A percentile compares a stretch with the other conserved stretches of the same genome.
Conservation (phyloP, 2,797 vertebrate genomes). For the Epinephelus coioides region DNA sequence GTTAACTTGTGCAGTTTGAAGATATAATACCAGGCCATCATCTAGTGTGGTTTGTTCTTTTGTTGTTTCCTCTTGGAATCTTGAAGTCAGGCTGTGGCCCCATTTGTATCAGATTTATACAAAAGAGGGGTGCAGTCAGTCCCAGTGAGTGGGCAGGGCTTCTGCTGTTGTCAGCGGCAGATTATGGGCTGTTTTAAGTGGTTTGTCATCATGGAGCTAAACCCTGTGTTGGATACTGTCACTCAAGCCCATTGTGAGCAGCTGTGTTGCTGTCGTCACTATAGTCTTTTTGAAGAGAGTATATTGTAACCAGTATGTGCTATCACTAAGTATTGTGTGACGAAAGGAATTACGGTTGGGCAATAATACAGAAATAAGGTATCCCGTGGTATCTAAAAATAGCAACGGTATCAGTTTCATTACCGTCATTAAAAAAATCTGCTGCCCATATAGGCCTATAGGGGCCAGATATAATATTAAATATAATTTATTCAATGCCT, state of each 20-base stretch:
- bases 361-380: too few relatives aligned
- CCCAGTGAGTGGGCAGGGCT: slow-evolving; percentile 22
- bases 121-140: slow-evolving; percentile 49
- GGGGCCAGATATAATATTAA: too few relatives aligned
- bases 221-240: slow-evolving; percentile 47
- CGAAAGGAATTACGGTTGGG: too few relatives aligned
- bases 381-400: too few relatives aligned
- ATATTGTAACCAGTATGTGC: too few relatives aligned
- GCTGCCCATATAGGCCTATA: too few relatives aligned
- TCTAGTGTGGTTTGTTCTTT: slow-evolving; percentile 33
- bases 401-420: too few relatives aligned
- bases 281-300: slow-evolving; percentile 61
- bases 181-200: slow-evolving; percentile 63
- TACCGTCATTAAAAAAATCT: too few relatives aligned
- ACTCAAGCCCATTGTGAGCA: slow-evolving; percentile 60
- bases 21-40: background rate
- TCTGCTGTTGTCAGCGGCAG: slow-evolving; percentile 53
- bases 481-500: too few relatives aligned
- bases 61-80: slow-evolving; percentile 50
- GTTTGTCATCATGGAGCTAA: slow-evolving; percentile 61
- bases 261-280: slow-evolving; percentile 63
- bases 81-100: slow-evolving; percentile 31
- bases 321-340: too few relatives aligned
- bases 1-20: slow-evolving; percentile 17
- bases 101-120: slow-evolving; percentile 50